Evolutionary conservation across 2,113 vertebrate species (phyloP).

Genomic region (Edolisoma coerulescens): DNA sequence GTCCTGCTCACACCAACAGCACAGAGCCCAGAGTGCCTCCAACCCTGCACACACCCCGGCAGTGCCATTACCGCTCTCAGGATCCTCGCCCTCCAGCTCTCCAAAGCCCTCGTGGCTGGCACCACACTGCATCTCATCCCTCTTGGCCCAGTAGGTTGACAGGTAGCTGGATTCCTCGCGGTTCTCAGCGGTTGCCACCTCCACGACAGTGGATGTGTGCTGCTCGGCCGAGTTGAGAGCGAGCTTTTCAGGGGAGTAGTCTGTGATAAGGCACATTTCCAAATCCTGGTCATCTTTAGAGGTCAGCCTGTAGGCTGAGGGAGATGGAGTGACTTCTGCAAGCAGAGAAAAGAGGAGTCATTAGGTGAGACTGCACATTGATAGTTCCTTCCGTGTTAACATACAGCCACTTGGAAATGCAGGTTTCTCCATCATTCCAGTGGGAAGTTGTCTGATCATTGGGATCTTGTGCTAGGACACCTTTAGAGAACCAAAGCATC

Average conservation of each 20-base stretch:
- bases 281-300: not conserved
- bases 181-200: not conserved
- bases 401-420: not conserved
- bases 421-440: not conserved
- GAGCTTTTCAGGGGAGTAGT: not conserved
- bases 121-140: not conserved
- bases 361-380: not conserved
- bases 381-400: not conserved
- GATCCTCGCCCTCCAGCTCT: not conserved
- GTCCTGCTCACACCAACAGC: not conserved
- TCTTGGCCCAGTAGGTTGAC: constrained; percentile 20
- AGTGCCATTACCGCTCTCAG: constrained; percentile 31
- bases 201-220: not conserved
- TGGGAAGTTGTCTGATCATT: not conserved
- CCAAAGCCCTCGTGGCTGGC: not conserved
- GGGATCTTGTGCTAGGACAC: not conserved
- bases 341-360: not conserved
- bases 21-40: not conserved
- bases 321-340: constrained; percentile 13
- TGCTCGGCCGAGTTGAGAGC: accelerated
- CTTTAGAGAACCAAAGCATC: not conserved
- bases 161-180: constrained; percentile 5
- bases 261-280: constrained; percentile 63
- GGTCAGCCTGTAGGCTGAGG: constrained; percentile 42
- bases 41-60: not conserved